These are phyloP conservation scores for Mythimna loreyi DNA, from an alignment of 2,888 invertebrate species.

Conservation along the genomic window DNA sequence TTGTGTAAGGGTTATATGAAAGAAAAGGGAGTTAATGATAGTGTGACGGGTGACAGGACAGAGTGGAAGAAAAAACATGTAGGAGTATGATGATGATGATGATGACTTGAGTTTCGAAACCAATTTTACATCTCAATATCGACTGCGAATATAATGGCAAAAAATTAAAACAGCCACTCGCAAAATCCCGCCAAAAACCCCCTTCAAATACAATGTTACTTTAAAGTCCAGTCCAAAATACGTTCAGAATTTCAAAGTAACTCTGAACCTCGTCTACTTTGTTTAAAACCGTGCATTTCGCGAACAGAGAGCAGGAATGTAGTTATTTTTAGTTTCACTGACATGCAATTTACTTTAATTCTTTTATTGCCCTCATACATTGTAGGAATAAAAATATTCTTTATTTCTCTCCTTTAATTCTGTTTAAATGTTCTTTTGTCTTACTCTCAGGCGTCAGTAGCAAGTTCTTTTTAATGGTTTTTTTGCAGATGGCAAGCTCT, in stretches of 20 bases:
- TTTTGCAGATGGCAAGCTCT: background rate
- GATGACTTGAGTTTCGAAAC: no score
- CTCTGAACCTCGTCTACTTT: slow-evolving; percentile 22
- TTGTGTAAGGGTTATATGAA: no score
- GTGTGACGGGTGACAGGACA: no score
- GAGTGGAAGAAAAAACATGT: no score
- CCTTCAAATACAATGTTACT: slow-evolving; percentile 1
- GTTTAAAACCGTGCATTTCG: slow-evolving; percentile 37
- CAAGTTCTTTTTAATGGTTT: background rate
- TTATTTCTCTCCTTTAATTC: slow-evolving; percentile 1
- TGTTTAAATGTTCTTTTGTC: slow-evolving; percentile 4
- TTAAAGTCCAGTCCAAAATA: slow-evolving; percentile 10
- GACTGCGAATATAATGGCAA: no score
- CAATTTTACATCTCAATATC: no score
- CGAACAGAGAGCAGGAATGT: slow-evolving; percentile 42
- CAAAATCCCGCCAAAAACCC: no score
- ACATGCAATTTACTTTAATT: slow-evolving; percentile 49
- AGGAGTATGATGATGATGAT: no score
- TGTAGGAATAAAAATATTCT: slow-evolving; percentile 20
- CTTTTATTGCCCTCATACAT: slow-evolving; percentile 31
- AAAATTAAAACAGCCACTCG: no score
- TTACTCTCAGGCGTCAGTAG: slow-evolving; percentile 2
- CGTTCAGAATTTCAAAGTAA: slow-evolving; percentile 5
- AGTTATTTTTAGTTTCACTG: slow-evolving; percentile 47
- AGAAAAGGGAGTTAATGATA: no score